A percentile compares a stretch with the other conserved stretches of the same genome.
Evolutionary conservation across 2,888 invertebrate species (phyloP).

Genomic region (Augiades crinisus): DNA sequence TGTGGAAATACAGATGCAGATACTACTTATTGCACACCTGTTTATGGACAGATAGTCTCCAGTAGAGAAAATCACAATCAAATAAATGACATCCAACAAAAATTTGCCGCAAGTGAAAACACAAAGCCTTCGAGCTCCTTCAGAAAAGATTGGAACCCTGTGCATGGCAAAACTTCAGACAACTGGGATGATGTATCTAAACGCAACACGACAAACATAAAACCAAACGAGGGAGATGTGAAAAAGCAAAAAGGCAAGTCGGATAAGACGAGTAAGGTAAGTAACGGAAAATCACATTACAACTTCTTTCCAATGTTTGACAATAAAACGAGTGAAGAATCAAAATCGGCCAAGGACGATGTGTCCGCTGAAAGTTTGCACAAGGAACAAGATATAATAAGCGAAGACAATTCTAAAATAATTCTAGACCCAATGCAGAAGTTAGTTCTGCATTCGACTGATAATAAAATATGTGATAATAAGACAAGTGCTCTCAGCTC

Average conservation of each 20-base stretch:
- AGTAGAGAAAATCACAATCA: slow-evolving; percentile 73
- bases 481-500: slow-evolving; percentile 75
- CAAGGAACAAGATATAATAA: slow-evolving; percentile 34
- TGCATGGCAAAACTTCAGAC: slow-evolving; percentile 57
- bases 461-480: slow-evolving; percentile 79
- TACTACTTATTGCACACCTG: slow-evolving; percentile 72
- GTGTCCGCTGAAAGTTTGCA: slow-evolving; percentile 29
- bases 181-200: slow-evolving; percentile 72
- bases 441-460: slow-evolving; percentile 77
- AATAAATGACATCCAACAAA: slow-evolving; percentile 74
- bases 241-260: slow-evolving; percentile 53
- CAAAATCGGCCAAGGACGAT: slow-evolving; percentile 35
- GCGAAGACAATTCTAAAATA: slow-evolving; percentile 68
- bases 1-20: slow-evolving; percentile 52
- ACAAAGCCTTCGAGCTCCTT: slow-evolving; percentile 69
- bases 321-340: slow-evolving; percentile 53
- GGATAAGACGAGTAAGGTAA: slow-evolving; percentile 54
- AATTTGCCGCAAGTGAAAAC: slow-evolving; percentile 58
- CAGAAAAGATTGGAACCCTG: slow-evolving; percentile 63
- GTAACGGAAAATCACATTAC: slow-evolving; percentile 67
- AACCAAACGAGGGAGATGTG: slow-evolving; percentile 48
- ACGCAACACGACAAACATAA: slow-evolving; percentile 63
- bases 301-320: slow-evolving; percentile 75
- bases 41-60: slow-evolving; percentile 75
- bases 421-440: slow-evolving; percentile 79